A percentile compares a stretch with the other conserved stretches of the same genome.
Evolutionary conservation across 2,113 vertebrate genomes (phyloP).

Genomic region (Australoheros scitulus): DNA sequence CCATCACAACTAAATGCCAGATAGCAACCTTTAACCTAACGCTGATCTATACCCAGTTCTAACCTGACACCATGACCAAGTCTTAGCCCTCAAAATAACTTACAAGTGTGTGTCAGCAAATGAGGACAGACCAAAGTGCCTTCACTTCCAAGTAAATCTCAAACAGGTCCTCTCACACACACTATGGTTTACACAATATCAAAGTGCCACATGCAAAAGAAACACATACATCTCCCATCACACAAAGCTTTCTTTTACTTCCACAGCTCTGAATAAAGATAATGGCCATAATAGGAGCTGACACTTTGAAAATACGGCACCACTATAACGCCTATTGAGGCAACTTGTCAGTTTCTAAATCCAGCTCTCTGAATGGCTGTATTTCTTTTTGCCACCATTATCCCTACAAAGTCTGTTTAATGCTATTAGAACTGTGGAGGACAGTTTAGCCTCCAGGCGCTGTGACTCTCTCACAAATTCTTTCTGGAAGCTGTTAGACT

Average conservation of each 20-base stretch:
- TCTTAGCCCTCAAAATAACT: background rate
- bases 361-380: background rate
- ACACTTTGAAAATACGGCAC: constrained; percentile 68
- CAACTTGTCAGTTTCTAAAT: constrained; percentile 53
- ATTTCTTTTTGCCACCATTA: constrained; percentile 39
- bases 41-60: background rate
- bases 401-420: constrained; percentile 25
- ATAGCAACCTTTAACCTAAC: background rate
- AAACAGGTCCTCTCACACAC: background rate
- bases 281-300: constrained; percentile 55
- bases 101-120: background rate
- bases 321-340: constrained; percentile 55
- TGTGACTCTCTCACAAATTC: background rate
- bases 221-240: constrained; percentile 47
- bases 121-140: background rate
- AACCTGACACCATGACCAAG: background rate
- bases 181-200: constrained; percentile 2
- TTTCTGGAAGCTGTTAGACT: background rate
- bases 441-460: background rate
- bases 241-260: constrained; percentile 65
- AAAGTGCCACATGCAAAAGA: constrained; percentile 43
- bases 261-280: constrained; percentile 70
- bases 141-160: background rate
- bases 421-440: constrained; percentile 13
- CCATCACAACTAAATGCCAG: background rate